Conservation (phyloP, 30 jellyfish, hydroid and myxozoan species). For the Mastigias papua region DNA sequence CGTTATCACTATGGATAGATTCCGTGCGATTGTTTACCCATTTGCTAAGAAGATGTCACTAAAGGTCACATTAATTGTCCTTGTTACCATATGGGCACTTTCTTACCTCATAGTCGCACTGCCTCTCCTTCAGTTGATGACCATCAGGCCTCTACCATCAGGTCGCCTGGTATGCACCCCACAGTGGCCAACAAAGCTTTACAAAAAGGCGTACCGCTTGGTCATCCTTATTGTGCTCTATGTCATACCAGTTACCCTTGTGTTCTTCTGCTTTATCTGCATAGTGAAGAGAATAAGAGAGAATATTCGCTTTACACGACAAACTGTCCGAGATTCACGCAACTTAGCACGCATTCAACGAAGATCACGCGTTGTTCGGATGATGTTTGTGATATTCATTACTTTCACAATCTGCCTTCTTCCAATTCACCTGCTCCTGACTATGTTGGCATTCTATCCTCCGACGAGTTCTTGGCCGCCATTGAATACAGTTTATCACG, state of each 20-base stretch:
- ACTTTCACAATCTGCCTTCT: conserved; percentile 89
- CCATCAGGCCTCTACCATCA: conserved; percentile 43
- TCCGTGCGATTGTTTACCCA: conserved; percentile 93
- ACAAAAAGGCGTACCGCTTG: conserved; percentile 57
- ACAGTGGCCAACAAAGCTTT: conserved; percentile 54
- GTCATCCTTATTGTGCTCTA: conserved; percentile 47
- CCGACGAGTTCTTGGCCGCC: conserved; percentile 61
- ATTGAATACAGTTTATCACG: conserved; percentile 30
- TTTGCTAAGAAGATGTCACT: conserved; percentile 76
- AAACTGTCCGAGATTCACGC: conserved; percentile 59
- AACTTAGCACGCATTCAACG: conserved; percentile 73
- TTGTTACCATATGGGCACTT: conserved; percentile 75
- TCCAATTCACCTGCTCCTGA: conserved; percentile 84
- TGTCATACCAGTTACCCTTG: conserved; percentile 77
- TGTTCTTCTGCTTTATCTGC: conserved; percentile 67
- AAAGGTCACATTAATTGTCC: conserved; percentile 30
- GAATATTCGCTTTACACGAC: conserved; percentile 72
- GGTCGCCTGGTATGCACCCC: conserved; percentile 65
- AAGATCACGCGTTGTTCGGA: conserved; percentile 72
- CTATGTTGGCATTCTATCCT: conserved; percentile 46
- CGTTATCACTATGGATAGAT: conserved; percentile 85
- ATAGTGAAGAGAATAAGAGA: conserved; percentile 58
- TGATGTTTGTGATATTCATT: conserved; percentile 89
- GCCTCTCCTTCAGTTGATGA: conserved; percentile 72
- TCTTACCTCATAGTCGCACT: conserved; percentile 80